Evolutionary conservation across 2,113 vertebrate genomes (phyloP).

Genomic region (Serilophus lunatus): DNA sequence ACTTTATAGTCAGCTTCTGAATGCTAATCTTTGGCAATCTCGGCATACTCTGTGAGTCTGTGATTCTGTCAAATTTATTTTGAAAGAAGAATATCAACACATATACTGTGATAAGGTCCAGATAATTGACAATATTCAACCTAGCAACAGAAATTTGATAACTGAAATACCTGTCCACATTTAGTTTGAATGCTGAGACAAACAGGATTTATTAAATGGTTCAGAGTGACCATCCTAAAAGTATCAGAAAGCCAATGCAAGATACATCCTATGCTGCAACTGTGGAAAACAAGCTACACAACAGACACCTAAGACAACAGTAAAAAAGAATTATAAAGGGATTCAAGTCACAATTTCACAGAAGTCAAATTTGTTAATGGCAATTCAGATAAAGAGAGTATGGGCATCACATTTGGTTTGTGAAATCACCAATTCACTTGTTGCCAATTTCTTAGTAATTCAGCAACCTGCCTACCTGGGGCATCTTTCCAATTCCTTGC

Average conservation of each 20-base stretch:
- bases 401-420: background rate
- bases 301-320: background rate
- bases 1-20: background rate
- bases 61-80: background rate
- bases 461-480: background rate
- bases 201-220: background rate
- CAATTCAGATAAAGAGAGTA: background rate
- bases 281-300: background rate
- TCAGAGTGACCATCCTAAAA: background rate
- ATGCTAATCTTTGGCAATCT: background rate
- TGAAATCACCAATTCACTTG: background rate
- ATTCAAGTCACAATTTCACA: background rate
- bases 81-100: background rate
- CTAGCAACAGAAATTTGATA: background rate
- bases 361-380: background rate
- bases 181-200: background rate
- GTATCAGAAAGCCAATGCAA: background rate
- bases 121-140: background rate
- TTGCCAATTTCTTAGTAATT: background rate
- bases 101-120: rapidly evolving
- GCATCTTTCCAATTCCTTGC: background rate
- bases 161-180: background rate
- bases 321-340: background rate
- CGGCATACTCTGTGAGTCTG: background rate
- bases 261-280: background rate